These are phyloP conservation scores for Tribolium freemani DNA, from an alignment of 2,888 invertebrate genomes.

Conservation along the genomic window DNA sequence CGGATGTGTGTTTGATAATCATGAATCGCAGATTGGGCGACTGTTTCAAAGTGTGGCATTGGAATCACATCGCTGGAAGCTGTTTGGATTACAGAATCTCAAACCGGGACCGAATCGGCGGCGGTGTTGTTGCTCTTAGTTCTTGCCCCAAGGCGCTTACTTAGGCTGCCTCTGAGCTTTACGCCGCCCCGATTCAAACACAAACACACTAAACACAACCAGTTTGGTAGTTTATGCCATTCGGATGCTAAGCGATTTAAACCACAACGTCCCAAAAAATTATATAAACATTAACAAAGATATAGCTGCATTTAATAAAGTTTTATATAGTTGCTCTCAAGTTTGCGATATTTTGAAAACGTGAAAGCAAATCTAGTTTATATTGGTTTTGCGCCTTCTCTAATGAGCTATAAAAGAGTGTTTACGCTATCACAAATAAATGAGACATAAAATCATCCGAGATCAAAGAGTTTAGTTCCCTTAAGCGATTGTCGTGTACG, in stretches of 20 bases:
- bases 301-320: no score
- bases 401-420: constrained; percentile 19
- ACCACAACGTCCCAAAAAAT: not conserved
- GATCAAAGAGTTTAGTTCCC: constrained; percentile 26
- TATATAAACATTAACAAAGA: no score
- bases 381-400: no score
- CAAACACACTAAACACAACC: constrained; percentile 62
- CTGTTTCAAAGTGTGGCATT: constrained; percentile 55
- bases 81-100: constrained; percentile 64
- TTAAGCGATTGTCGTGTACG: not conserved
- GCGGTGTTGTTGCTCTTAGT: constrained; percentile 63
- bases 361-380: no score
- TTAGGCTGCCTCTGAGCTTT: constrained; percentile 54
- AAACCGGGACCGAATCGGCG: constrained; percentile 58
- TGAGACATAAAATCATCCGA: constrained; percentile 6
- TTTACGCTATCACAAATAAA: constrained; percentile 28
- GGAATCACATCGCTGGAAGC: constrained; percentile 62
- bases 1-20: constrained; percentile 33
- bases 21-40: constrained; percentile 46
- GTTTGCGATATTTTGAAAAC: no score
- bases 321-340: no score
- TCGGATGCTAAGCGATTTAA: constrained; percentile 32
- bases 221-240: constrained; percentile 42
- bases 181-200: constrained; percentile 56
- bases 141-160: constrained; percentile 54